Percentiles rank a stretch among this genome's conserved stretches.
phyloP scores from a whole-genome alignment of 92 coral and sea anemone genomes.

The Bergia sp. region DNA sequence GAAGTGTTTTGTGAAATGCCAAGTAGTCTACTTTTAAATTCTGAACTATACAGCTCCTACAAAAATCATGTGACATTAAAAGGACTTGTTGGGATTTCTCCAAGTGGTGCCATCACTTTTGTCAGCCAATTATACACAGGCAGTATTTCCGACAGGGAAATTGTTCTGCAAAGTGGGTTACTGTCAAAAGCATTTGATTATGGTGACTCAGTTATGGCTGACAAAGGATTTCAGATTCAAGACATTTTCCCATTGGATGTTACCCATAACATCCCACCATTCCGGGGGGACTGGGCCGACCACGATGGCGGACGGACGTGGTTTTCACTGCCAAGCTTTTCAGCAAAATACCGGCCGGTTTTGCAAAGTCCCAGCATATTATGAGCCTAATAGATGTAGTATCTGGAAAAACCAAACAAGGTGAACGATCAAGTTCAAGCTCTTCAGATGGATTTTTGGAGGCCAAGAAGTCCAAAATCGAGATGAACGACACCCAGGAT shows the following conservation, averaged over 20 bases:
- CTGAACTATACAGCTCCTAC: constrained; percentile 60
- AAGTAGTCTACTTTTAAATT: constrained; percentile 54
- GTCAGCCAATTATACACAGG: constrained; percentile 49
- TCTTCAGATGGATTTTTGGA: too few relatives aligned
- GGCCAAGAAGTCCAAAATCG: too few relatives aligned
- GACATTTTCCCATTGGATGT: constrained; percentile 57
- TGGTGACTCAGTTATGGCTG: constrained; percentile 54
- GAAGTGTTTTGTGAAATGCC: constrained; percentile 64
- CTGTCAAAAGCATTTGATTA: constrained; percentile 14
- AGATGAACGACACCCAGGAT: too few relatives aligned
- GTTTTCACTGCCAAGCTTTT: not conserved
- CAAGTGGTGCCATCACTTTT: constrained; percentile 52
- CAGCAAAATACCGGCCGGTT: too few relatives aligned
- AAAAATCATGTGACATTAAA: constrained; percentile 63
- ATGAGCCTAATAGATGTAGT: too few relatives aligned
- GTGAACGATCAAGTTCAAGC: too few relatives aligned
- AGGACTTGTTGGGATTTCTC: constrained; percentile 48
- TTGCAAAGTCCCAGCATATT: too few relatives aligned
- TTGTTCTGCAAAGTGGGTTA: constrained; percentile 55
- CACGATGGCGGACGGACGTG: constrained; percentile 54
- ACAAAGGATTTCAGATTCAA: constrained; percentile 47
- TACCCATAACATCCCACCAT: constrained; percentile 46
- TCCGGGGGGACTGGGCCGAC: constrained; percentile 46
- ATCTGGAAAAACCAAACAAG: too few relatives aligned
- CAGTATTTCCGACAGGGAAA: constrained; percentile 52